Base-by-base conservation (phyloP, 2,888 invertebrate species). In the Bruchidius siliquastri region DNA sequence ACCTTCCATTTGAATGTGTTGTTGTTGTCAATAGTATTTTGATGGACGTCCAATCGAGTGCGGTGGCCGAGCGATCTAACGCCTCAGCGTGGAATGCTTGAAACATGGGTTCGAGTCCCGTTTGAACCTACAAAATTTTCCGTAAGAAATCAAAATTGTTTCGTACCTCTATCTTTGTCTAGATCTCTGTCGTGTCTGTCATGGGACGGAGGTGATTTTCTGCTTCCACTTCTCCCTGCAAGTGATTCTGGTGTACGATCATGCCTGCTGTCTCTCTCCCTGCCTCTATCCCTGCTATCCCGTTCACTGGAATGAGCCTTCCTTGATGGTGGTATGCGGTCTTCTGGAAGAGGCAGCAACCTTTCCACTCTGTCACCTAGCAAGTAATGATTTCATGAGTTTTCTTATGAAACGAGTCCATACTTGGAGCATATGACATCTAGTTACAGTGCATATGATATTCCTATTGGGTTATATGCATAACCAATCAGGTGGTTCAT, bases 331-430 rank as follows among this genome's bases (percentile, higher is more conserved):
- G 86, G 84, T 72, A 92, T 86, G 6, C 93, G 87, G 80, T 92
- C 92, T 75, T 91, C 90, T 20, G 91, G 90, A 72, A 91, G 87
- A 0, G 91, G 91, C 30, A 92, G 83, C 66, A 92, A 85, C 69
- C 92, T 88, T 81, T 92, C 92, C 81, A 90, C 89, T 71, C 80
- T 89, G 80, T 90, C 87, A 20, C 85, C 80, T 80, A 72, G 6
- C 32, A 71, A 26, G 26, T 26, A 26, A 68, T 22, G 20, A 71
- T 69, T 30, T 20, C 18, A 68, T 21, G 22, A 30, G 21, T 18
- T 8, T 71, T 67, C 20, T 66, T 20, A 22, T 26, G 26, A 26
- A 26, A 26, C 2, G 26, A 8, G 2, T 8, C 8, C 3, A 26
- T 26, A 26, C 8, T 2, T 4, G 2, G 3, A 4, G 26, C 8